Base-by-base conservation (phyloP, 1,140 invertebrate genomes). In the Hydropsyche tenuis region DNA sequence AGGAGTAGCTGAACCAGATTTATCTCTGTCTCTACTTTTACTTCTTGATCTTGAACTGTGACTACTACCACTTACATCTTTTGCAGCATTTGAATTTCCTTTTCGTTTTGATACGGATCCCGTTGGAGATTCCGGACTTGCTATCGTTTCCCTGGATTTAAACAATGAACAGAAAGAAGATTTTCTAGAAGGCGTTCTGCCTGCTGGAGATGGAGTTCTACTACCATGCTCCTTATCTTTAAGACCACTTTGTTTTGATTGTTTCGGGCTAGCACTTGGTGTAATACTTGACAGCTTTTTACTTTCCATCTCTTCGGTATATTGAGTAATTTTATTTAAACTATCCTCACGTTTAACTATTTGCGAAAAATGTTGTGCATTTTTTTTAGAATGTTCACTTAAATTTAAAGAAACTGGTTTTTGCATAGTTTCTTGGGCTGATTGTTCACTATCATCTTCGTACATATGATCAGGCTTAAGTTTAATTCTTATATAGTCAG, bases 121-220 rank as follows among this genome's bases (percentile, higher is more conserved):
- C 68, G 88, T 87, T 7, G 90, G 90, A 0, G 90, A 91, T 75
- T 91, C 90, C 1, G 90, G 90, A 73, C 90, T 91, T 7, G 88
- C 83, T 30, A 86, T 84, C 4, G 84, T 84, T 79, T 87, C 86
- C 56, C 82, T 84, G 73, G 89, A 89, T 80, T 90, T 91, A 78
- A 94, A 94, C 5, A 94, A 81, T 0, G 91, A 93, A 73, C 91
- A 89, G 77, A 94, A 93, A 20, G 92, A 93, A 75, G 90, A 93
- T 79, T 93, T 93, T 53, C 93, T 85, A 0, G 92, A 93, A 0
- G 90, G 86, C 0, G 88, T 81, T 6, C 75, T 81, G 0, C 82
- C 83, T 16, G 82, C 82, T 7, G 86, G 85, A 6, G 85, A 88
- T 43, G 81, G 85, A 14, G 85, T 87, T 27, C 85, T 82, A 74